Evolutionary conservation across 2,797 vertebrate species (phyloP).

Genomic region (Rhinogobio ventralis): DNA sequence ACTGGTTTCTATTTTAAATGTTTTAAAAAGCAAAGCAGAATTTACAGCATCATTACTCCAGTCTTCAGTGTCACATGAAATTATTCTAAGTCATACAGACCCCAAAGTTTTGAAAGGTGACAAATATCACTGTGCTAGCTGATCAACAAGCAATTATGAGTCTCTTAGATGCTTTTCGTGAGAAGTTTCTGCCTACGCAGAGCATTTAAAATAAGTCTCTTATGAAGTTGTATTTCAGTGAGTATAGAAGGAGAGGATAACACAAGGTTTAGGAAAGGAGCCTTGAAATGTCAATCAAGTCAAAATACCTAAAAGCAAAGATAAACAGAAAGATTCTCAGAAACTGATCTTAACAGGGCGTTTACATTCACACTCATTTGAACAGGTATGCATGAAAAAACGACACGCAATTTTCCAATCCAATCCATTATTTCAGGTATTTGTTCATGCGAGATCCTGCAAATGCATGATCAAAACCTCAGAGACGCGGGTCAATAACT

Average conservation of each 20-base stretch:
- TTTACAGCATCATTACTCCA: background rate
- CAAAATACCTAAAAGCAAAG: background rate
- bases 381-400: background rate
- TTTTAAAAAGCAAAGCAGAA: background rate
- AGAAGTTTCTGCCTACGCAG: background rate
- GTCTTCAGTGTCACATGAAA: background rate
- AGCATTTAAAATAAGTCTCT: background rate
- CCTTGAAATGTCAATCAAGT: background rate
- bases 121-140: background rate
- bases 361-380: background rate
- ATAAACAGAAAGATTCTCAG: background rate
- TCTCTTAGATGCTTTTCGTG: background rate
- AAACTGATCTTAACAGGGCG: conserved; percentile 9
- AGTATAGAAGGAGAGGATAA: background rate
- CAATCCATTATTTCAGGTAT: conserved; percentile 26
- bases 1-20: background rate
- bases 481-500: conserved; percentile 65
- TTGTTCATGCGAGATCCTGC: conserved; percentile 55
- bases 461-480: conserved; percentile 66
- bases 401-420: conserved; percentile 15
- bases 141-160: background rate
- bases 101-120: background rate
- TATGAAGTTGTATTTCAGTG: background rate
- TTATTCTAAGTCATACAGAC: background rate
- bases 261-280: background rate